phyloP scores from a whole-genome alignment of 2,113 vertebrate species.

The Aspiorhynchus laticeps region DNA sequence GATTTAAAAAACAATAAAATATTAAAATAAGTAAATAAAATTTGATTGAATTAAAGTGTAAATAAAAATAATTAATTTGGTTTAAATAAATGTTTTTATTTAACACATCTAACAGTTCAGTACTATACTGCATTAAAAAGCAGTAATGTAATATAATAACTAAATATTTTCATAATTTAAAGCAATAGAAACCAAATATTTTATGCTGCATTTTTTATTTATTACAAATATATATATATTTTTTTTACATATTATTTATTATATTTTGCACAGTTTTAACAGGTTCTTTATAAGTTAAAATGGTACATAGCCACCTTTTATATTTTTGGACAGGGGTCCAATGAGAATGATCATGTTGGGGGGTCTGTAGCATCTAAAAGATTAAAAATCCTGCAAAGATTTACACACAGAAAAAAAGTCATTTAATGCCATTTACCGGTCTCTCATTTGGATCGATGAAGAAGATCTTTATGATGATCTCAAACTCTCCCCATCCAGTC shows the following conservation, averaged over 20 bases:
- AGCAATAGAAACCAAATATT: not conserved
- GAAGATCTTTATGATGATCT: constrained; percentile 99
- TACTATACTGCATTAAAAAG: not conserved
- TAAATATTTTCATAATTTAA: too few species aligned
- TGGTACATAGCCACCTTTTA: not conserved
- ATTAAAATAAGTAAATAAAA: not conserved
- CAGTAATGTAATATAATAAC: not conserved
- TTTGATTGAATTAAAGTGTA: not conserved
- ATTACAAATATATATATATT: not conserved
- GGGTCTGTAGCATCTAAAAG: not conserved
- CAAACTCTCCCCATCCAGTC: constrained; percentile 99
- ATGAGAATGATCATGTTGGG: not conserved
- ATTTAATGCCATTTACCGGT: constrained; percentile 80
- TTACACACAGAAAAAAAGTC: not conserved
- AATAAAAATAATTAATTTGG: not conserved
- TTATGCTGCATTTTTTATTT: too few species aligned
- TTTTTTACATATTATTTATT: not conserved
- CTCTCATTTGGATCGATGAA: constrained; percentile 99
- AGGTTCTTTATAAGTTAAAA: not conserved
- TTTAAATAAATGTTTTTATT: not conserved
- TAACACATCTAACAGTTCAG: not conserved
- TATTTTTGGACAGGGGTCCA: not conserved
- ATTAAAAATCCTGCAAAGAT: not conserved
- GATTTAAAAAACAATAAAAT: not conserved
- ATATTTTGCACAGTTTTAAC: not conserved